Percentiles rank a stretch among this genome's conserved stretches.
phyloP scores from a whole-genome alignment of 92 coral and sea anemone genomes.

The Bergia sp. region DNA sequence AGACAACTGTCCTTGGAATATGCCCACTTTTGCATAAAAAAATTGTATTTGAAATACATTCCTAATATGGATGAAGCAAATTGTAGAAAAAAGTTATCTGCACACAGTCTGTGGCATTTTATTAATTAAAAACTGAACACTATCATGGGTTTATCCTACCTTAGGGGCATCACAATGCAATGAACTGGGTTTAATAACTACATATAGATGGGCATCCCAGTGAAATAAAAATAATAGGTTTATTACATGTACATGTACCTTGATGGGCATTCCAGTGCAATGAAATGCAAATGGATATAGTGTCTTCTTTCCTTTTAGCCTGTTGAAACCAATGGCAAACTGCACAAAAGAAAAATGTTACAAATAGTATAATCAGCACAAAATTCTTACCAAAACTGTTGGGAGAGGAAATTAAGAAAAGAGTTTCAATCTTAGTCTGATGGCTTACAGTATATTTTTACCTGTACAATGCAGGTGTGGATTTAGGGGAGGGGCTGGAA shows the following conservation, averaged over 20 bases:
- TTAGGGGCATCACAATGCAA: background rate
- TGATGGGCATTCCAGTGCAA: constrained; percentile 99
- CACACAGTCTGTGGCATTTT: no score
- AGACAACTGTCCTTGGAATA: no score
- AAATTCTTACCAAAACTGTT: background rate
- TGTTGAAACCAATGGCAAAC: constrained; percentile 92
- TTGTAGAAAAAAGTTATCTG: no score
- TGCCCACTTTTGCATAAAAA: no score
- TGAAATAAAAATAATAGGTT: background rate
- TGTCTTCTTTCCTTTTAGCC: constrained; percentile 88
- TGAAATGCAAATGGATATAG: constrained; percentile 96
- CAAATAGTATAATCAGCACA: no score
- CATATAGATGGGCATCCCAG: background rate
- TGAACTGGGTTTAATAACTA: background rate
- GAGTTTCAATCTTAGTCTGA: background rate
- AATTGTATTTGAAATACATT: no score
- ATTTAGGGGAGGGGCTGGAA: no score
- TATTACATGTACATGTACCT: constrained; percentile 57
- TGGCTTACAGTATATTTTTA: background rate
- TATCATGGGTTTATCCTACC: no score
- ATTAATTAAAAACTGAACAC: no score
- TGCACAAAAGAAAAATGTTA: constrained; percentile 24
- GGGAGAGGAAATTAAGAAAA: background rate
- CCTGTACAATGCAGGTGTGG: no score
- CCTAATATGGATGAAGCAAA: no score